Evolutionary conservation across 2,888 invertebrate species (phyloP), one percentile per base, ranked within the genome.

Genomic region (Rhaphigaster nebulosa): DNA sequence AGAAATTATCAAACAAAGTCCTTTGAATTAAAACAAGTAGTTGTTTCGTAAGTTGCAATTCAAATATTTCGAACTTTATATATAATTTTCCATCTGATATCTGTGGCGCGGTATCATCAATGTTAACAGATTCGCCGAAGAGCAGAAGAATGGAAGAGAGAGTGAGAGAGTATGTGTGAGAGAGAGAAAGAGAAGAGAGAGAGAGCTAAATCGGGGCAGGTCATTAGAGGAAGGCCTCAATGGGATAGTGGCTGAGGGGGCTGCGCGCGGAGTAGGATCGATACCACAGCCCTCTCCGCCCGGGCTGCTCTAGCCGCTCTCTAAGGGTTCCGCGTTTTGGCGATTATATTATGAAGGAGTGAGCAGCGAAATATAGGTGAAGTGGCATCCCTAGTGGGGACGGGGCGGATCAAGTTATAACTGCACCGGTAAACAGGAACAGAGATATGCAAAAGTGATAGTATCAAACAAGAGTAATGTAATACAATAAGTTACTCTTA

Each of bases 261-360:
- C 50, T 80, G 34, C 41, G 54, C 84, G 29, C 84, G 34, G 65
- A 84, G 54, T 65, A 8, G 45, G 54, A 90, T 54, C 52, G 50
- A 54, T 65, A 50, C 90, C 60, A 88, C 90, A 34, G 76, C 90
- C n/a, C 80, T 26, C 65, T 41, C 26, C 12, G 50, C 45, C 90
- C 76, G 41, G 38, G 70, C 70, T 76, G 34, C 38, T 38, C 70
- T 38, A 76, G 70, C 70, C 70, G n/a, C 38, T 34, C 29, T 65
- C 29, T 15, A 15, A 38, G 70, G 70, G 70, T 38, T 38, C 70
- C 34, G 34, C 38, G 34, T 76, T 76, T 20, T 23, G 20, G 70
- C 38, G 70, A 38, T 38, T 76, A 76, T 65, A 65, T 29, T 65
- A 29, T 5, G 10, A 60, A 12, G 13, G 60, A 4, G n/a, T 15